Conservation (phyloP, 2,113 vertebrate species). For the Strix uralensis region DNA sequence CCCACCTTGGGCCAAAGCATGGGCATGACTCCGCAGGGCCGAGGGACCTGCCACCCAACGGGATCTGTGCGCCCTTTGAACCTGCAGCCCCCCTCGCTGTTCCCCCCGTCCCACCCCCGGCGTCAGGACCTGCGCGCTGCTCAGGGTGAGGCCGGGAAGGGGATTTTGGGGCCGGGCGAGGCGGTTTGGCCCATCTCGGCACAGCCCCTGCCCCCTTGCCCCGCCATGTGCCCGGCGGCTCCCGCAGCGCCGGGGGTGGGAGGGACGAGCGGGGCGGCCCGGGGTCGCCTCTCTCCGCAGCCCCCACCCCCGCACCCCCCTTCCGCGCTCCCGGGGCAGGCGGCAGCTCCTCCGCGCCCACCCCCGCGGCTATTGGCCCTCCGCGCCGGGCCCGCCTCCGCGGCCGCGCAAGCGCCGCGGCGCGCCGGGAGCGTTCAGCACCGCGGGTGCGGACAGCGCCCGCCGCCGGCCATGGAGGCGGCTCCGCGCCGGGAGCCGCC, state of each 20-base stretch:
- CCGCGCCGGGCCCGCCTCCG: background rate
- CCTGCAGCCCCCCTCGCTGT: background rate
- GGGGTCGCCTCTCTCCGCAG: background rate
- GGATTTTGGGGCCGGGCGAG: background rate
- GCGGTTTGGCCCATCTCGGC: background rate
- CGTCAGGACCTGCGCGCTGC: background rate
- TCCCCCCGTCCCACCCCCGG: no score
- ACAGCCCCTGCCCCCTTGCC: background rate
- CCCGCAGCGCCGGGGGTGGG: no score
- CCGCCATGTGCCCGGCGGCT: no score
- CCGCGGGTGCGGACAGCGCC: background rate
- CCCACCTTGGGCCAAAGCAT: background rate
- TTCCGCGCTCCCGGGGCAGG: background rate
- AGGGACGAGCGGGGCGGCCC: background rate
- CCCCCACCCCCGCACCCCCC: no score
- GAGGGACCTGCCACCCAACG: background rate
- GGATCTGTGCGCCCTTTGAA: accelerated
- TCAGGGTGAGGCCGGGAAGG: no score
- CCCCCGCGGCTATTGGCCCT: background rate
- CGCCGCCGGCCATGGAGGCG: constrained; percentile 14
- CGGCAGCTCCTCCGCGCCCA: background rate
- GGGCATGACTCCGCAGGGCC: no score
- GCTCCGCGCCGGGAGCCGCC: background rate
- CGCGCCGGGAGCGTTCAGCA: background rate
- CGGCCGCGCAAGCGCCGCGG: constrained; percentile 6